Evolutionary conservation across 2,113 vertebrate genomes (phyloP), one percentile per base, ranked within the genome.

Genomic region (Hystrix brachyura): DNA sequence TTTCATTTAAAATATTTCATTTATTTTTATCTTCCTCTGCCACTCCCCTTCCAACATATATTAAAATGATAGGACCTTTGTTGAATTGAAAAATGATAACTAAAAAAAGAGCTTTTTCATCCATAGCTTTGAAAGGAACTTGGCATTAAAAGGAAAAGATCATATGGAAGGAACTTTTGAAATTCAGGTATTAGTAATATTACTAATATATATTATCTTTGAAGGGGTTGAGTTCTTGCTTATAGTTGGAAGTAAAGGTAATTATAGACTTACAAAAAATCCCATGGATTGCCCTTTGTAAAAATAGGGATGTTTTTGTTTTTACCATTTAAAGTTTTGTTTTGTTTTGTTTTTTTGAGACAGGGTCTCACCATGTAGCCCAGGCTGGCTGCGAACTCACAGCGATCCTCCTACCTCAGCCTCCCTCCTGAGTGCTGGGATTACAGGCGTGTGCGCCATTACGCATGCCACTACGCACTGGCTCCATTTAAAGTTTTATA

Each of bases 1-100:
- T 95, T 92, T 94, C 9, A 94, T 90, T 94, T 80, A 51, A 88
- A 32, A 34, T 90, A 64, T 38, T 79, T 74, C 10, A 46, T 74
- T 90, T 71, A 17, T 72, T 46, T 93, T 83, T 23, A 29, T 82
- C 29, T 78, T 25, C 23, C 43, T 43, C 14, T 72, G 12, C 18
- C 18, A 34, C 46, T 18, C 29, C 38, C 9, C 11, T 17, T 38
- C 48, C 14, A 59, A 34, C 27, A 25, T 60, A n/a, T 84, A 76
- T 91, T 93, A 96, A 93, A 53, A 64, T 32, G 57, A 80, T 86
- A 89, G 34, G 38, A 74, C 10, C 43, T 74, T 15, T 46, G 38
- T 48, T 91, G 57, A 81, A 29, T 74, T 7, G 32, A 34, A 17
- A 51, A 53, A 64, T 17, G 48, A 27, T 53, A 76, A 67, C 62